Conservation (phyloP, 2,888 invertebrate species). For the Arctia plantaginis region DNA sequence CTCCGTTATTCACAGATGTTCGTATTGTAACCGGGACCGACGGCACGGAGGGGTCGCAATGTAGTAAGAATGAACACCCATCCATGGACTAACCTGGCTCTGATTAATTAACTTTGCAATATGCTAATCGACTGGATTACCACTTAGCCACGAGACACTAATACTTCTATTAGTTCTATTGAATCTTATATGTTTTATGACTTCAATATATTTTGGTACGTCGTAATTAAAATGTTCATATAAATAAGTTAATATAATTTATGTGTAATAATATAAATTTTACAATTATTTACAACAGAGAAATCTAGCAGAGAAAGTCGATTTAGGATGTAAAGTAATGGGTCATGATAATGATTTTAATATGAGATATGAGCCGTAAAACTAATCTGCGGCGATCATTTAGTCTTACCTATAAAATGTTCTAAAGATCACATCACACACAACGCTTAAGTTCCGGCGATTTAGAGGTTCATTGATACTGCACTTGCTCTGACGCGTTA, state of each 20-base stretch:
- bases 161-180: background rate
- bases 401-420: background rate
- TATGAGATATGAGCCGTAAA: background rate
- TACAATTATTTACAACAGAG: background rate
- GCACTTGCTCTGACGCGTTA: background rate
- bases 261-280: background rate
- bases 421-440: constrained; percentile 3
- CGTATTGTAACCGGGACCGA: too few species aligned
- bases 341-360: background rate
- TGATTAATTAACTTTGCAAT: too few species aligned
- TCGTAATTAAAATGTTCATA: background rate
- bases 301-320: background rate
- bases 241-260: background rate
- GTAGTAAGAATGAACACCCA: too few species aligned
- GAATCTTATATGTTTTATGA: background rate
- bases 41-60: too few species aligned
- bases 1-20: too few species aligned
- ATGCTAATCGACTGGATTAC: too few species aligned
- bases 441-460: background rate
- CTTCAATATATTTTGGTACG: background rate
- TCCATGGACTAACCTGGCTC: too few species aligned
- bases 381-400: background rate
- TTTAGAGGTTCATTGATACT: background rate
- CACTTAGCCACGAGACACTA: too few species aligned
- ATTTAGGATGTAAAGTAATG: background rate